phyloP scores from a whole-genome alignment of 2,113 vertebrate species.

The Serilophus lunatus region DNA sequence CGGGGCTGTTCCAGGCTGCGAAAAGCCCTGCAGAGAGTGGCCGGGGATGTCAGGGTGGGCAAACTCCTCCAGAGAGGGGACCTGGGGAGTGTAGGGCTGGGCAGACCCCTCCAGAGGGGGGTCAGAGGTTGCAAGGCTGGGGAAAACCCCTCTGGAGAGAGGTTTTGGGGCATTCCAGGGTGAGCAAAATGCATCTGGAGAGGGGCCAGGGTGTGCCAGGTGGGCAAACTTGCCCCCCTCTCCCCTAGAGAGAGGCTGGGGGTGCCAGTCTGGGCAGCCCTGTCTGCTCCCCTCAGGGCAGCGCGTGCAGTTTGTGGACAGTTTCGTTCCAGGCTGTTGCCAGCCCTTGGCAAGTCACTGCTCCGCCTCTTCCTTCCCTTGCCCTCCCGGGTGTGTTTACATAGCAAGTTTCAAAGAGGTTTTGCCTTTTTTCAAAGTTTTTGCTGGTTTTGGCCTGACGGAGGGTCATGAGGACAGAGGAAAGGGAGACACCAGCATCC shows the following conservation, averaged over 20 bases:
- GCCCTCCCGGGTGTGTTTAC: not conserved
- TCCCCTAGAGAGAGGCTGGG: too few relatives aligned
- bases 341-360: not conserved
- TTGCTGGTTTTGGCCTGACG: accelerated
- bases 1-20: too few relatives aligned
- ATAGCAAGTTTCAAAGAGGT: not conserved
- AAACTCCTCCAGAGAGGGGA: not conserved
- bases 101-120: too few relatives aligned
- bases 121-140: too few relatives aligned
- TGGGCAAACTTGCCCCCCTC: too few relatives aligned
- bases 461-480: not conserved
- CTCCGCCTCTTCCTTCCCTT: not conserved
- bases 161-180: not conserved
- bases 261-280: accelerated
- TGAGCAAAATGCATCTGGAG: not conserved
- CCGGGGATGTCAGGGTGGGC: not conserved
- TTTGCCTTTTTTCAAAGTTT: not conserved
- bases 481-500: not conserved
- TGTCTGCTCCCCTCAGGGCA: not conserved
- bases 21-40: not conserved
- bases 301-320: not conserved
- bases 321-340: not conserved
- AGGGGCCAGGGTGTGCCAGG: not conserved
- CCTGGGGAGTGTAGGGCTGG: not conserved
- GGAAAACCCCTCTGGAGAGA: not conserved